phyloP scores from a whole-genome alignment of 2,797 vertebrate species.

The Scarus forsteni region DNA sequence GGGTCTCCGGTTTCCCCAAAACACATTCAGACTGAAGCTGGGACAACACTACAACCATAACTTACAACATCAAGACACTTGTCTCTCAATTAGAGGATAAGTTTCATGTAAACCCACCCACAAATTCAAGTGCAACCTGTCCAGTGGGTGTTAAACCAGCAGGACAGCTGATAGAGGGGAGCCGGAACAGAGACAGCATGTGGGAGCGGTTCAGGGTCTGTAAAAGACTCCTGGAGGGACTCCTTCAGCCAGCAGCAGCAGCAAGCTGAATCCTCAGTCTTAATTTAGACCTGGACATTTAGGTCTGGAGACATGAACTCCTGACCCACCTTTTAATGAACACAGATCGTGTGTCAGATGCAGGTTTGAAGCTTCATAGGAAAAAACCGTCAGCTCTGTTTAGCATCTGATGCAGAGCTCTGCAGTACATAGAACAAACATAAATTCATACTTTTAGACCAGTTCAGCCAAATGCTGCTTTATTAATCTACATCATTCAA shows the following conservation, averaged over 20 bases:
- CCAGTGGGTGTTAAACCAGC: constrained; percentile 12
- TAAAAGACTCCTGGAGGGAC: constrained; percentile 34
- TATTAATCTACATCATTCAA: too few species aligned
- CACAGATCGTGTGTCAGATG: constrained; percentile 73
- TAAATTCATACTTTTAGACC: too few species aligned
- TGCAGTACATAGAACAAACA: background rate
- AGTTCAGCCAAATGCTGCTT: too few species aligned
- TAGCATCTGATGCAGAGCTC: background rate
- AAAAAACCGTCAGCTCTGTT: constrained; percentile 1
- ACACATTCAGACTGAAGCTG: constrained; percentile 33
- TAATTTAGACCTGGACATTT: constrained; percentile 81
- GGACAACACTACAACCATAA: background rate
- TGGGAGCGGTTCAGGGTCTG: constrained; percentile 29
- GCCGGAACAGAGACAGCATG: constrained; percentile 4
- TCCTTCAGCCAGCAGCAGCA: constrained; percentile 56
- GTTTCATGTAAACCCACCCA: background rate
- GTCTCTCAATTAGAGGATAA: background rate
- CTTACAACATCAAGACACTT: background rate
- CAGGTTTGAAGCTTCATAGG: constrained; percentile 39
- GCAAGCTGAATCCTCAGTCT: constrained; percentile 73
- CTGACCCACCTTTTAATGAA: constrained; percentile 82
- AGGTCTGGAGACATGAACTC: constrained; percentile 78
- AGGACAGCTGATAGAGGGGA: background rate
- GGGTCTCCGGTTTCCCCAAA: constrained; percentile 60
- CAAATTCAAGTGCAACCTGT: constrained; percentile 9